Base-by-base conservation (phyloP, 2,113 vertebrate genomes). In the Jacana jacana region DNA sequence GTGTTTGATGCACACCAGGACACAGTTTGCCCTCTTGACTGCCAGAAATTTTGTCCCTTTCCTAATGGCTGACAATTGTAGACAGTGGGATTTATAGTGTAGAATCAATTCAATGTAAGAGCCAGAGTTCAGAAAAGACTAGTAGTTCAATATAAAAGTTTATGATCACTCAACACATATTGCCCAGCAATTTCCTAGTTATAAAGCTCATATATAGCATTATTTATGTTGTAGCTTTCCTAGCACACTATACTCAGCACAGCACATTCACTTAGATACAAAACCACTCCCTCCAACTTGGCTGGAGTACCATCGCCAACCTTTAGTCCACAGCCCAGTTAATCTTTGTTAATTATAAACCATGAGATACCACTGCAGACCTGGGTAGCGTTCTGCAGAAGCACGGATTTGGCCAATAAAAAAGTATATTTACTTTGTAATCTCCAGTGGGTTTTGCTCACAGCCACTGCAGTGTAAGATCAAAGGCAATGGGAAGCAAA, bases 291-390 rank as follows among this genome's bases (percentile, higher is more conserved):
- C 44, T 81, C 55, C 3, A 1, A 1, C 40, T 88, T 83, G 86
- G 42, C 83, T 86, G 15, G 44, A 79, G 48, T 69, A n/a, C 68
- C 55, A 68, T 27, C 3, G 8, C 44, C 90, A 96, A 44, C 82
- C 88, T 95, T 81, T 75, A 68, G 60, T 81, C 81, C 77, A 64
- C 69, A 88, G 51, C 30, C 69, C 35, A 60, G 77, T 92, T 95
- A 93, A 81, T 95, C 68, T 93, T 89, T 75, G 76, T 93, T 96
- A 89, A 92, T 93, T 96, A 84, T 55, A 95, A 93, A 90, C 95
- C 0, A 0, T 81, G 76, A 91, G 69, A 86, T 96, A 76, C 73
- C 81, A 81, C 76, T 83, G 95, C 92, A 93, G 95, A 90, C 86
- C 80, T 93, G 80, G 80, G 86, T 42, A 88, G 70, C 69, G 79